Evolutionary conservation across 2,888 invertebrate species (phyloP).

Genomic region (Hyposoter dolosus): DNA sequence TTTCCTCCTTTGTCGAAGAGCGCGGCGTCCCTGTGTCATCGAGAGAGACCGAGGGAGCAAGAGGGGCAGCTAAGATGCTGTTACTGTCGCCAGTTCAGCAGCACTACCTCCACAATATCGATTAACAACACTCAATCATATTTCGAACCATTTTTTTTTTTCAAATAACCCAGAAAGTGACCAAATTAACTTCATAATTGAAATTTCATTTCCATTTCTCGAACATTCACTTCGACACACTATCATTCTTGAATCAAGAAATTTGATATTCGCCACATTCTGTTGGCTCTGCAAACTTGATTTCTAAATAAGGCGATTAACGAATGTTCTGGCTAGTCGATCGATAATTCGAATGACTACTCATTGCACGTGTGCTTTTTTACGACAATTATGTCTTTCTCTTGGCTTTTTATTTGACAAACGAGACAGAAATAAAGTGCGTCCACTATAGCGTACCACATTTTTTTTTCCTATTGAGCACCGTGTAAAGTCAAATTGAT

Average conservation of each 20-base stretch:
- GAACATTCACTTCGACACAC: no score
- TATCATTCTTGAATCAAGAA: no score
- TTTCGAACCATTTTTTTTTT: background rate
- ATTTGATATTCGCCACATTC: background rate
- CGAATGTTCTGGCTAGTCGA: constrained; percentile 37
- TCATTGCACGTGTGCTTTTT: constrained; percentile 58
- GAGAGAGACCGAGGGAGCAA: constrained; percentile 66
- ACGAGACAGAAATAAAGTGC: constrained; percentile 57
- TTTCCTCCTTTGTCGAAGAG: constrained; percentile 81
- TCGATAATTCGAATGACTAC: constrained; percentile 12
- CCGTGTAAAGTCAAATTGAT: constrained; percentile 78
- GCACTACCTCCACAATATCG: background rate
- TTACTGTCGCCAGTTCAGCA: constrained; percentile 14
- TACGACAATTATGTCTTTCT: constrained; percentile 26
- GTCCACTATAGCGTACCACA: constrained; percentile 7
- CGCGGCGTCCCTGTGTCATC: constrained; percentile 81
- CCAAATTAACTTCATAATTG: background rate
- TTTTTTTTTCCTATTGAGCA: constrained; percentile 30
- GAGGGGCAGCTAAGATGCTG: constrained; percentile 18
- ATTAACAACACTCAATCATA: background rate
- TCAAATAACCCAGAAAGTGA: background rate
- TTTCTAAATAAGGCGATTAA: background rate
- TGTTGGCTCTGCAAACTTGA: no score
- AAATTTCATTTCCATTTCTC: background rate
- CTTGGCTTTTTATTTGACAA: constrained; percentile 42